Conservation (phyloP, 2,888 invertebrate species). For the Eupeodes latifasciatus region DNA sequence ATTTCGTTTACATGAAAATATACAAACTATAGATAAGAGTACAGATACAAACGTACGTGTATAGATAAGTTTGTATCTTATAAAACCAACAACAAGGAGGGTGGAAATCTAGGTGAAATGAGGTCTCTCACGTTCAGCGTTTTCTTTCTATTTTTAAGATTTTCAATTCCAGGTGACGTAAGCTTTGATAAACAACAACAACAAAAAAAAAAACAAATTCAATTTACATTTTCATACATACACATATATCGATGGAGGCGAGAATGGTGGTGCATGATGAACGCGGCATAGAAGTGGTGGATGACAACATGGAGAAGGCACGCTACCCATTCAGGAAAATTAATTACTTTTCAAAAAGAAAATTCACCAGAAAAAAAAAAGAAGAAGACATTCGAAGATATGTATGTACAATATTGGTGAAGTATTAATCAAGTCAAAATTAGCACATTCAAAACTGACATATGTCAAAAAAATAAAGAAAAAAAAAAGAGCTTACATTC, state of each 20-base stretch:
- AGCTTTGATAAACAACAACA: constrained; percentile 14
- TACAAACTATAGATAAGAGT: not conserved
- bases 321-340: constrained; percentile 33
- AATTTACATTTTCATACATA: constrained; percentile 18
- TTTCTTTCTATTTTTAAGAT: constrained; percentile 53
- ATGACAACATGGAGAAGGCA: constrained; percentile 35
- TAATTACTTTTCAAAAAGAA: constrained; percentile 32
- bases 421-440: constrained; percentile 41
- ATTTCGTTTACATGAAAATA: constrained; percentile 47
- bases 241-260: constrained; percentile 10
- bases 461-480: constrained; percentile 45
- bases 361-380: not conserved
- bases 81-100: constrained; percentile 11
- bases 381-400: not conserved
- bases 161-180: constrained; percentile 52
- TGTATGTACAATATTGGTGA: constrained; percentile 1
- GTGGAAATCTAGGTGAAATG: constrained; percentile 60
- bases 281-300: constrained; percentile 15
- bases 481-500: constrained; percentile 10
- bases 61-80: not conserved
- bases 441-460: constrained; percentile 55
- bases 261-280: not conserved
- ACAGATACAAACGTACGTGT: not conserved
- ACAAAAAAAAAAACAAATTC: constrained; percentile 6
- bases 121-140: constrained; percentile 41